Percentiles rank a stretch among this genome's conserved stretches.
Evolutionary conservation across 2,888 invertebrate genomes (phyloP).

Genomic region (Pristionchus arcanus): DNA sequence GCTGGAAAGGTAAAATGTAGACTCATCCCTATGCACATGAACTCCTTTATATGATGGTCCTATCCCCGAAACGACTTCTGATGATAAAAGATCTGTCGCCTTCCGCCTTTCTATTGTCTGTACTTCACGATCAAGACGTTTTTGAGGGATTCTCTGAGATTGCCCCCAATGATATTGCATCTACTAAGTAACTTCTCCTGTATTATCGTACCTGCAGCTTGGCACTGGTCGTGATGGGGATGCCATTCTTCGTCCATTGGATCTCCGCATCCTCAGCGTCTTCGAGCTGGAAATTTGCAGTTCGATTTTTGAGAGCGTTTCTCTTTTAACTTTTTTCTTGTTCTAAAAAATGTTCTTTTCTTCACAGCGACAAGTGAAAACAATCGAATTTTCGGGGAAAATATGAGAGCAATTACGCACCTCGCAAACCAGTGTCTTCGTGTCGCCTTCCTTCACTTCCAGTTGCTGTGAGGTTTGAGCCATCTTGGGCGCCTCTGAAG

Average conservation of each 20-base stretch:
- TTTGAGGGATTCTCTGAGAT: no score
- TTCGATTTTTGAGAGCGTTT: no score
- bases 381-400: no score
- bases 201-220: slow-evolving; percentile 57
- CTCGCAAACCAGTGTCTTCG: slow-evolving; percentile 83
- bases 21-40: no score
- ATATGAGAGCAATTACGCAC: slow-evolving; percentile 57
- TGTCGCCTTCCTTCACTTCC: slow-evolving; percentile 82
- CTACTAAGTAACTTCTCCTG: not conserved
- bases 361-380: slow-evolving; percentile 61
- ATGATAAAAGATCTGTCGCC: no score
- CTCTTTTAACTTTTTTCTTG: no score
- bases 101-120: no score
- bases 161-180: no score
- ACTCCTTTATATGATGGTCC: no score
- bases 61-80: no score
- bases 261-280: slow-evolving; percentile 59
- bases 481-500: slow-evolving; percentile 72
- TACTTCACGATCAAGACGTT: no score
- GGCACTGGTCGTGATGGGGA: slow-evolving; percentile 64
- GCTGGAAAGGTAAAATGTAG: no score
- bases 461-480: slow-evolving; percentile 47
- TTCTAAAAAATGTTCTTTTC: not conserved
- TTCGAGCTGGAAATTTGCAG: not conserved
- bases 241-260: slow-evolving; percentile 71